Evolutionary conservation across 92 coral and sea anemone genomes (phyloP), one percentile per base, ranked within the genome.

Genomic region (Desmophyllum pertusum): DNA sequence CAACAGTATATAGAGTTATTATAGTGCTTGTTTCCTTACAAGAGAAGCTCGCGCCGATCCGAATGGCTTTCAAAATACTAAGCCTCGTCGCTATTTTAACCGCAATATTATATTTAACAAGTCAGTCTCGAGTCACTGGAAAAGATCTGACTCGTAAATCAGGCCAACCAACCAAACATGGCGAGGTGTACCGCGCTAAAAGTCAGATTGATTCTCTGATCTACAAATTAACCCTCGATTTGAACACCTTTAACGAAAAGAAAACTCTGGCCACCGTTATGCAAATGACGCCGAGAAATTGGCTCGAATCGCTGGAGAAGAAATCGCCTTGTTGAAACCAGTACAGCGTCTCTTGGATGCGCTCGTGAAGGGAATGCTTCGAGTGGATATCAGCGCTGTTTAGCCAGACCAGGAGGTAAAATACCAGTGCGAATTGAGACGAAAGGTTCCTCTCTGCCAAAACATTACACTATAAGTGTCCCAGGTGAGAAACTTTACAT

Each of bases 121-220:
- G 53, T 45, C 36, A 43, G 70, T 35, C 70, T 41, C 11, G 33
- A 71, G 51, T 42, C 18, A 71, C 33, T 14, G 76, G 36, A n/a
- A 71, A 40, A 25, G 21, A 4, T 68, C n/a, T n/a, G n/a, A 21
- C 21, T 70, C 30, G n/a, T n/a, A n/a, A 73, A 8, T 45, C 78
- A n/a, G n/a, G n/a, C 6, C 78, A 73, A 29, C 78, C 63, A 46
- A 29, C 62, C 23, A 53, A 57, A 23, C 76, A 86, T 40, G 70
- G 68, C 62, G 86, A 86, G 33, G 51, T 86, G 4, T 61, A 86
- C 76, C 71, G 83, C 40, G 90, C 90, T 43, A 86, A 81, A 51
- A 77, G 70, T 29, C 62, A 76, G 46, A 76, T 76, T 23, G 80
- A 76, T n/a, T 76, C 80, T 3, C 30, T 76, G 43, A 52, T 76